phyloP scores from a whole-genome alignment of 2,797 vertebrate genomes.

The Simalia tracyae region DNA sequence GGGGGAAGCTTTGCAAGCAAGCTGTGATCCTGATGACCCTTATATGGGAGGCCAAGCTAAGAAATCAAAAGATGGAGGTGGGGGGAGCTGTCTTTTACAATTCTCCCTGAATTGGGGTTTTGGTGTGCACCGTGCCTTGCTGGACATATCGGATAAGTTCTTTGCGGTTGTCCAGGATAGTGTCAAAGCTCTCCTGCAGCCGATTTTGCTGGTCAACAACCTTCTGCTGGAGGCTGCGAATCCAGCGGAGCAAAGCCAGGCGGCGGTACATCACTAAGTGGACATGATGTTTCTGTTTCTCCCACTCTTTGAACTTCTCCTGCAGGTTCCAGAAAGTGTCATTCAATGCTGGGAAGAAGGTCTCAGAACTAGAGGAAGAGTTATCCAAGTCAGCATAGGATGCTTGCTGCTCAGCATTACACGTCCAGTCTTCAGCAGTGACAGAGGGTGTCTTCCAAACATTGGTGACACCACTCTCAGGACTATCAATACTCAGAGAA shows the following conservation, averaged over 20 bases:
- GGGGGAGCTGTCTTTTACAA: background rate
- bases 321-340: conserved; percentile 87
- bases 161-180: conserved; percentile 94
- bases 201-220: conserved; percentile 92
- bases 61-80: fast-evolving
- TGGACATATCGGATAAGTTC: conserved; percentile 88
- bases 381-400: background rate
- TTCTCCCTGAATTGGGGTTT: background rate
- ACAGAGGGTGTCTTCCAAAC: conserved; percentile 52
- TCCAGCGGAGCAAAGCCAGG: conserved; percentile 92
- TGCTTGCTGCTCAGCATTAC: background rate
- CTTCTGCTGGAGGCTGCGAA: conserved; percentile 86
- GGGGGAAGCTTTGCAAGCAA: background rate
- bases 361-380: conserved; percentile 33
- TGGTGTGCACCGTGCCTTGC: conserved; percentile 56
- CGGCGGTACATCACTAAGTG: conserved; percentile 97
- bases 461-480: conserved; percentile 58
- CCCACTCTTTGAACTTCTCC: conserved; percentile 92
- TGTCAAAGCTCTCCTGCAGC: conserved; percentile 92
- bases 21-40: no score
- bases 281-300: conserved; percentile 94
- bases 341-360: conserved; percentile 75
- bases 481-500: conserved; percentile 83
- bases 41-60: no score
- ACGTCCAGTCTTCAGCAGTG: conserved; percentile 34